phyloP scores from a whole-genome alignment of 2,113 vertebrate genomes.

The Onychorhynchus coronatus region DNA sequence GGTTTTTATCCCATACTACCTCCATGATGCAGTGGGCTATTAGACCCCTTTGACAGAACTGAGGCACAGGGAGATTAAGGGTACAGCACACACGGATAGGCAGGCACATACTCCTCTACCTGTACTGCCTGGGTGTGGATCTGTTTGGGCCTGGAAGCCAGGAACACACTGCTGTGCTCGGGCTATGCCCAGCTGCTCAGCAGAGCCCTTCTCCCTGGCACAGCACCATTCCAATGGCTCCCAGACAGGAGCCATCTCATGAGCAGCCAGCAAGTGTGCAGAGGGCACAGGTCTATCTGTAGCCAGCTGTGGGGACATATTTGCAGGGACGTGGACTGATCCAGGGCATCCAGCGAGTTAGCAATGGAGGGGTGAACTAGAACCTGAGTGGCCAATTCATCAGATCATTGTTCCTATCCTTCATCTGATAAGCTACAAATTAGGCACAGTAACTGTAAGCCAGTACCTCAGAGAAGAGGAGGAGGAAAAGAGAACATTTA shows the following conservation, averaged over 20 bases:
- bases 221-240: background rate
- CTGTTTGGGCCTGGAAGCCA: background rate
- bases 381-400: background rate
- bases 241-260: rapidly evolving
- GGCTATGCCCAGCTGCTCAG: background rate
- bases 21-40: slow-evolving; percentile 49
- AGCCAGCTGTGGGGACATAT: rapidly evolving
- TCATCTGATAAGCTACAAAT: background rate
- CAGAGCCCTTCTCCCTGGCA: background rate
- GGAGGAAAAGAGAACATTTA: background rate
- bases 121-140: background rate
- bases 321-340: background rate
- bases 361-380: background rate
- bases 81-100: background rate
- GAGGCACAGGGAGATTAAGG: slow-evolving; percentile 9
- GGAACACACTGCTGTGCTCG: background rate
- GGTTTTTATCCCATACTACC: background rate
- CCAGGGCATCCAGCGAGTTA: background rate
- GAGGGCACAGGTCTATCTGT: background rate
- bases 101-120: background rate
- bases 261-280: rapidly evolving
- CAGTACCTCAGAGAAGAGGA: background rate
- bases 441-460: background rate
- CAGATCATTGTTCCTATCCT: background rate
- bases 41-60: slow-evolving; percentile 38